Percentiles rank a stretch among this genome's conserved stretches.
Conservation (phyloP, 1,140 invertebrate species). For the Trichonephila clavata region DNA sequence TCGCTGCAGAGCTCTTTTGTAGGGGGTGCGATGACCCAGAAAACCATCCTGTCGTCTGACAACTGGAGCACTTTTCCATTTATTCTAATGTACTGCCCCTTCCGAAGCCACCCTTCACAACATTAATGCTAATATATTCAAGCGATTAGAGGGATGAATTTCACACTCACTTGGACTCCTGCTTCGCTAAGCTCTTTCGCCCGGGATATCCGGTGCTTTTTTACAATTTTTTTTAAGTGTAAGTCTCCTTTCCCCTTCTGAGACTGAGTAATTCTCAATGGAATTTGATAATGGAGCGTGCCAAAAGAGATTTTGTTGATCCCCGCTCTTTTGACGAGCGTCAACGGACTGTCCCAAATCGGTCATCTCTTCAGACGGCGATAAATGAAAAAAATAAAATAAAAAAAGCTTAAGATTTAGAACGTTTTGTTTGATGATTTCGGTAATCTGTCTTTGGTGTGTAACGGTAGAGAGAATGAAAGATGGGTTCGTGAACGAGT, state of each 20-base stretch:
- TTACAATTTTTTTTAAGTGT: not conserved
- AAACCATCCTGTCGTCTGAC: slow-evolving; percentile 33
- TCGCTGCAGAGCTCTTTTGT: not conserved
- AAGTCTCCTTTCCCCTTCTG: not conserved
- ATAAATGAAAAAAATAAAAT: not conserved
- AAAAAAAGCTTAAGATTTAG: not conserved
- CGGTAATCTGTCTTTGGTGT: not conserved
- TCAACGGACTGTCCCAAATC: slow-evolving; percentile 15
- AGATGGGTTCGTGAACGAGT: not conserved
- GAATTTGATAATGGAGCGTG: slow-evolving; percentile 30
- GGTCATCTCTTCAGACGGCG: slow-evolving; percentile 7
- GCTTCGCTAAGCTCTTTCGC: slow-evolving; percentile 29
- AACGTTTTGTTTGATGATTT: not conserved
- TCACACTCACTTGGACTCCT: slow-evolving; percentile 30
- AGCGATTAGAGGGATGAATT: slow-evolving; percentile 32
- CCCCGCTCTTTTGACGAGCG: not conserved
- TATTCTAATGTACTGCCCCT: not conserved
- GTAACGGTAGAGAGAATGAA: not conserved
- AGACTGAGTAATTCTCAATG: slow-evolving; percentile 34
- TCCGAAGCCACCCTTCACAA: not conserved
- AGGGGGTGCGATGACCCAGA: slow-evolving; percentile 21
- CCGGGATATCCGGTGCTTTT: not conserved
- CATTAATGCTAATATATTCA: slow-evolving; percentile 39
- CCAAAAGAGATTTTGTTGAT: slow-evolving; percentile 15
- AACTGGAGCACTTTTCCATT: not conserved